phyloP scores from a whole-genome alignment of 2,797 vertebrate species.

The Hirundo rustica region DNA sequence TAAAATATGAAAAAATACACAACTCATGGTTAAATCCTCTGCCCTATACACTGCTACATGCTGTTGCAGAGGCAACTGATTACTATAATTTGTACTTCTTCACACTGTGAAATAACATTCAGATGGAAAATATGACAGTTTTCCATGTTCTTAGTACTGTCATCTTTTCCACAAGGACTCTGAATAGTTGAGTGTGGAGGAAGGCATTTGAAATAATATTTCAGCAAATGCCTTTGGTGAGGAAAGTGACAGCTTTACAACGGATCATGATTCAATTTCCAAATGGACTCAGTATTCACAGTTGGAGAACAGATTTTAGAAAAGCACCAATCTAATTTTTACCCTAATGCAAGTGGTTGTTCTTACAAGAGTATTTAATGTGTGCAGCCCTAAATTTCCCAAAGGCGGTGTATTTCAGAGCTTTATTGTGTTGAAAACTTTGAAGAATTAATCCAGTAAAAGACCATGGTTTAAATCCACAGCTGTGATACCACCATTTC shows the following conservation, averaged over 20 bases:
- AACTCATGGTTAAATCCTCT: neutral
- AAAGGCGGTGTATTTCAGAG: neutral
- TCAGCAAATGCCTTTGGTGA: conserved; percentile 12
- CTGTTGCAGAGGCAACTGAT: conserved; percentile 16
- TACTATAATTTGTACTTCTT: conserved; percentile 30
- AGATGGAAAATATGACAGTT: conserved; percentile 27
- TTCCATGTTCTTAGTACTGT: neutral
- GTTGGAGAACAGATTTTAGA: neutral
- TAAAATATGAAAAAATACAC: neutral
- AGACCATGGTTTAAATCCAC: neutral
- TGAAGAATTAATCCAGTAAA: neutral
- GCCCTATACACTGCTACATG: neutral
- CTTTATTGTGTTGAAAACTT: neutral
- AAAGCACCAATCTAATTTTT: neutral
- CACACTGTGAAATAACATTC: conserved; percentile 26
- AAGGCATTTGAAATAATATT: conserved; percentile 25
- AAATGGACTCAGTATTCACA: neutral
- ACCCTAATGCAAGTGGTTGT: neutral
- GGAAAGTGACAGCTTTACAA: neutral
- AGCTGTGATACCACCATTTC: neutral
- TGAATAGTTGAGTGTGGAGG: neutral
- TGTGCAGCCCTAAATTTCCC: neutral
- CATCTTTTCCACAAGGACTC: conserved; percentile 9
- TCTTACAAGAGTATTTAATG: neutral
- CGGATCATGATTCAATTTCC: neutral